phyloP scores from a whole-genome alignment of 2,888 invertebrate genomes.

The Latheticus oryzae region DNA sequence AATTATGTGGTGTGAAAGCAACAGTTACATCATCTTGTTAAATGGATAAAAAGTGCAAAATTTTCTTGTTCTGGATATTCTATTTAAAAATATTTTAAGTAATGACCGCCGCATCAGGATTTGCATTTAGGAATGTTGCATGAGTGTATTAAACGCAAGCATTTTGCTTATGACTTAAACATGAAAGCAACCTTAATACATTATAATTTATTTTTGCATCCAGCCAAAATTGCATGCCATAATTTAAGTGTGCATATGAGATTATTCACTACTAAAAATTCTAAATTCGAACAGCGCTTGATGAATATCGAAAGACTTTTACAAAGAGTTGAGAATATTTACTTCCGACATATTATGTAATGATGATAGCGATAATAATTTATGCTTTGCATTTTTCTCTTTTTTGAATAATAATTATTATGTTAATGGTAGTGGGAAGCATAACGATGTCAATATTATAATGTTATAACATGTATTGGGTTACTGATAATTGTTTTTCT shows the following conservation, averaged over 20 bases:
- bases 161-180: constrained; percentile 49
- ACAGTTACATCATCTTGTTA: neutral
- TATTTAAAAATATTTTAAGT: constrained; percentile 6
- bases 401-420: constrained; percentile 10
- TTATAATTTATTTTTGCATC: constrained; percentile 52
- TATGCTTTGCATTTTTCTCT: neutral
- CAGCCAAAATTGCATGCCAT: constrained; percentile 52
- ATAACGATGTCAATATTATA: no score
- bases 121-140: constrained; percentile 43
- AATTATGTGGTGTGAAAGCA: constrained; percentile 7
- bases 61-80: no score
- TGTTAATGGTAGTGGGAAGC: constrained; percentile 6
- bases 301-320: constrained; percentile 15
- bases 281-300: constrained; percentile 42
- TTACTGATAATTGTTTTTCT: no score
- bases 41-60: neutral
- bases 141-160: constrained; percentile 44
- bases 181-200: constrained; percentile 49
- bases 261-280: constrained; percentile 44
- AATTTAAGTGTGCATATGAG: constrained; percentile 50
- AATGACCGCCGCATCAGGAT: constrained; percentile 21
- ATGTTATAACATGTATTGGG: no score
- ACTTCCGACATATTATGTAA: constrained; percentile 11
- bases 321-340: constrained; percentile 1
- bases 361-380: constrained; percentile 7